Conservation (phyloP, 2,888 invertebrate genomes). For the Osmoderma eremita region DNA sequence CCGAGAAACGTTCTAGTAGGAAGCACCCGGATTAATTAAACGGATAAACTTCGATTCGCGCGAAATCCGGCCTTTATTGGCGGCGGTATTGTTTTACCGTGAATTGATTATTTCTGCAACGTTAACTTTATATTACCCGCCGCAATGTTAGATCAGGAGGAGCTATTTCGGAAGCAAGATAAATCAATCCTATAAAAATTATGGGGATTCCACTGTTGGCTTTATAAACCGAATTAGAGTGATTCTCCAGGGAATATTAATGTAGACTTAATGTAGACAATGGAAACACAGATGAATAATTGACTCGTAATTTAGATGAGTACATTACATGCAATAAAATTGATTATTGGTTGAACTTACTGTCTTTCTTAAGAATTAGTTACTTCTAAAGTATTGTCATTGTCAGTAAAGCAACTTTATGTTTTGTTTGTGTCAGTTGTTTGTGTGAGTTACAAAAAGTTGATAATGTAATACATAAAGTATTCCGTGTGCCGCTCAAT, state of each 20-base stretch:
- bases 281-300: no score
- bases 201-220: not conserved
- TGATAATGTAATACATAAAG: not conserved
- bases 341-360: no score
- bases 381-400: no score
- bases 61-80: constrained; percentile 32
- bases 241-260: not conserved
- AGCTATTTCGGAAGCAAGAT: not conserved
- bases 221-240: not conserved
- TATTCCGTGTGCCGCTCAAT: no score
- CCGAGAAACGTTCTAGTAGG: constrained; percentile 1
- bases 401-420: no score
- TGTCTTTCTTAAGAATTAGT: no score
- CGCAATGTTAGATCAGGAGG: constrained; percentile 4
- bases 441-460: no score
- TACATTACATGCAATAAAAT: no score
- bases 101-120: constrained; percentile 35
- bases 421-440: no score
- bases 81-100: constrained; percentile 17
- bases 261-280: not conserved
- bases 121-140: constrained; percentile 21
- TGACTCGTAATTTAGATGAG: no score
- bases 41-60: constrained; percentile 33
- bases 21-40: constrained; percentile 31
- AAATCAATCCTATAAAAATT: constrained; percentile 32